Base-by-base conservation (phyloP, 2,888 invertebrate species). In the Lottia gigantea region DNA sequence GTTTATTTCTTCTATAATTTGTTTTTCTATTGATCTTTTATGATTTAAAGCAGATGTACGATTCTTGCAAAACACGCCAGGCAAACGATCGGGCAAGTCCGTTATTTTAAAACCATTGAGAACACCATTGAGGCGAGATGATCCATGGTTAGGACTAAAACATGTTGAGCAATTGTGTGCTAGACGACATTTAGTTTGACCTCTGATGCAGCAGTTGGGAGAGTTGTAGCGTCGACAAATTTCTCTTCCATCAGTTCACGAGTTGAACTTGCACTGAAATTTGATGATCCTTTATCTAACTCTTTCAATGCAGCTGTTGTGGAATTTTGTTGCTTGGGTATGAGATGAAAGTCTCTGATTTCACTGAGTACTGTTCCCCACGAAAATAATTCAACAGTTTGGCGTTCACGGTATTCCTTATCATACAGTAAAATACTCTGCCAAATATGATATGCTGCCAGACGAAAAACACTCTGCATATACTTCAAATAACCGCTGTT, bases 381-480 rank as follows among this genome's bases (percentile, higher is more conserved):
- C 45, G 16, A 15, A 26, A 65, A 65, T 11, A 16, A 45, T 19
- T 64, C 46, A 11, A 3, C 64, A 4, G 64, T 46, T 45, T 64
- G 64, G 26, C 64, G 31, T 45, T 64, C 64, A 15, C 64, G 25
- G 45, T 64, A 64, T 23, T 64, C 64, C n/a, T 64, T 64, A 26
- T 64, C 64, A 19, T 46, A 64, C 25, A 64, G 31, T 23, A 46
- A n/a, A 14, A 64, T 45, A 45, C 64, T 45, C 45, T 31, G 40
- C 64, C 64, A 64, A 11, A 64, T 0, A 19, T 64, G 45, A 46
- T 64, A 46, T 11, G 64, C 15, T 11, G 64, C 31, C 14, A 64
- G 64, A 1, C 64, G 45, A 19, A 46, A 46, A 16, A 45, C 45
- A 45, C 23, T 45, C 16, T 31, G 64, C 31, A 45, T 45, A 46